Conservation (phyloP, 2,797 vertebrate genomes). For the Pterois miles region DNA sequence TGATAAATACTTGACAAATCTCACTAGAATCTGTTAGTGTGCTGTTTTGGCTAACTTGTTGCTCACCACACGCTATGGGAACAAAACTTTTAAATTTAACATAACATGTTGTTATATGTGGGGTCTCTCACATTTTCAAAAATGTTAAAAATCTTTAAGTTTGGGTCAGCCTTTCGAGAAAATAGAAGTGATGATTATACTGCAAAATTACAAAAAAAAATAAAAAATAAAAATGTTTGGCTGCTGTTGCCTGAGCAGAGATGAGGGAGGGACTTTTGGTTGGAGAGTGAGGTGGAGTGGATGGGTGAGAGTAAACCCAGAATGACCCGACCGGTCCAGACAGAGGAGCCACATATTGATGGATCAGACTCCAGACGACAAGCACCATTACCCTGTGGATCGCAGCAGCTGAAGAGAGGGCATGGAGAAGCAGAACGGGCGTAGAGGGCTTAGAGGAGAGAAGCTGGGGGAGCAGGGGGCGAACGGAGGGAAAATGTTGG, state of each 20-base stretch:
- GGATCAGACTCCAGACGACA: constrained; percentile 71
- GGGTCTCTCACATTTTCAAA: too few relatives aligned
- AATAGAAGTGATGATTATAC: not conserved
- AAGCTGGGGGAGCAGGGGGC: not conserved
- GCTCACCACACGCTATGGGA: too few relatives aligned
- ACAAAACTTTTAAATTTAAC: too few relatives aligned
- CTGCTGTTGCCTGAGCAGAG: not conserved
- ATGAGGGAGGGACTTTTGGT: not conserved
- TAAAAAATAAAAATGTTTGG: too few relatives aligned
- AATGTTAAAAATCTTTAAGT: too few relatives aligned
- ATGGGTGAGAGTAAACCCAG: constrained; percentile 33
- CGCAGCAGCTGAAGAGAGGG: constrained; percentile 52
- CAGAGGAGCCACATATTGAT: constrained; percentile 61
- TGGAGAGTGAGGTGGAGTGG: constrained; percentile 9
- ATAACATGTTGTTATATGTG: too few relatives aligned
- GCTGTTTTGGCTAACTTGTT: too few relatives aligned
- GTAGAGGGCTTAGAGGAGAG: constrained; percentile 8
- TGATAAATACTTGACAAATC: too few relatives aligned
- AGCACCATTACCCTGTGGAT: constrained; percentile 74
- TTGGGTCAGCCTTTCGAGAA: not conserved
- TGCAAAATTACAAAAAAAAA: not conserved
- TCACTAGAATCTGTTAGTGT: too few relatives aligned
- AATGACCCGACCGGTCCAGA: constrained; percentile 53
- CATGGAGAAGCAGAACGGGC: constrained; percentile 26
- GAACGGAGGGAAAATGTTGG: not conserved